Base-by-base conservation (phyloP, 2,888 invertebrate species). In the Phortica magna region DNA sequence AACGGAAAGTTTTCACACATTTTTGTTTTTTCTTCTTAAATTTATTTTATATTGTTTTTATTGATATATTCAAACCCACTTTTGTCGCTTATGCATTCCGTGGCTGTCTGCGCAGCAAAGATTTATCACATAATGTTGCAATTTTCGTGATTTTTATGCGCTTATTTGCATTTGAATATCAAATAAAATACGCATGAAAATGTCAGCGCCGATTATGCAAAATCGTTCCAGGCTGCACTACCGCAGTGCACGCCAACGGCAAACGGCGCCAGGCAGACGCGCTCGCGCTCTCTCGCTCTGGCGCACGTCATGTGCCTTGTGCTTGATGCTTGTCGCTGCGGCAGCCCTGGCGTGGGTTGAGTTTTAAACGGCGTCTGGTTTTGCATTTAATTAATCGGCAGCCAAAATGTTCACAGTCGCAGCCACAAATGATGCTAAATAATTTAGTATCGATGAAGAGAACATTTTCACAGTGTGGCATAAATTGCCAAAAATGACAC, bases 1-100 rank as follows among this genome's bases (percentile, higher is more conserved):
- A 83, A 55, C 83, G 81, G 85, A 86, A 85, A 86, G 87, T 87
- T 86, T 86, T 86, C 83, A 83, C 80, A 79, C 10, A 61, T 48
- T 48, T 48, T 14, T 14, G 2, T 12, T 14, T 12, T 14, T 14
- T 9, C 1, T 2, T 9, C 14, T 12, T 48, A 48, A 48, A 48
- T 9, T 48, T 48, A 48, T 48, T 61, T 61, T 48, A 48, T 48
- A 17, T 61, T 61, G 61, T n/a, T 22, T 7, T 22, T 12, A 22
- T 61, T 61, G 10, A 14, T 19, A 12, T 22, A 70, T 53, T 53
- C 22, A 10, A 9, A 2, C 22, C 10, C 53, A 22, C 22, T 43
- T 68, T 68, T 17, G 61, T 22, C 41, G 39, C 41, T 17, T 55
- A 17, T 59, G 59, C 19, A 17, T 17, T 67, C 65, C 10, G 41